Conservation (phyloP, 2,797 vertebrate species). For the Onychomys torridus region DNA sequence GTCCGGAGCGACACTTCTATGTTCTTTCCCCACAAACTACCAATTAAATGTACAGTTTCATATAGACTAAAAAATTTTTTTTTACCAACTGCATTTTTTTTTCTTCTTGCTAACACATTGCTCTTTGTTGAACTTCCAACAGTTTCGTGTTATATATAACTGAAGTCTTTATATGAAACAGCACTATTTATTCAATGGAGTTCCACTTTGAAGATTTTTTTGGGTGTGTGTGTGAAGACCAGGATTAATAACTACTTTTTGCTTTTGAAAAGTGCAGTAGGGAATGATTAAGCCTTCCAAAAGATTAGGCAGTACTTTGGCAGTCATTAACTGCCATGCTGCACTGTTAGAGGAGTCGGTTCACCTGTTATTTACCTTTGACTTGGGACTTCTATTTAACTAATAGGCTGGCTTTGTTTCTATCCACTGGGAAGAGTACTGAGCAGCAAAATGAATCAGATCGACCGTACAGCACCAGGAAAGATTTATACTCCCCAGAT, state of each 20-base stretch:
- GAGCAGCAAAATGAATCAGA: conserved; percentile 68
- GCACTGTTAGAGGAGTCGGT: conserved; percentile 65
- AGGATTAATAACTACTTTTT: conserved; percentile 81
- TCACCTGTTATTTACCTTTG: conserved; percentile 81
- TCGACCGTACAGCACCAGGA: conserved; percentile 59
- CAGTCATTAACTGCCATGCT: conserved; percentile 77
- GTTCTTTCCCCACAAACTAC: conserved; percentile 66
- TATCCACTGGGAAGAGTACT: conserved; percentile 55
- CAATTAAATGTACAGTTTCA: conserved; percentile 71
- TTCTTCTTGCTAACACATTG: conserved; percentile 52
- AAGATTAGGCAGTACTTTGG: conserved; percentile 79
- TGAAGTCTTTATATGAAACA: conserved; percentile 67
- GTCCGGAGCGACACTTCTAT: conserved; percentile 35
- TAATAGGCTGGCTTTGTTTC: conserved; percentile 79
- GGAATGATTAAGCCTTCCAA: conserved; percentile 78
- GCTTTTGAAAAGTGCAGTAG: conserved; percentile 80
- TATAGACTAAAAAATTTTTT: conserved; percentile 66
- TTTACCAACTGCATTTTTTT: conserved; percentile 61
- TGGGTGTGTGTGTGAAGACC: conserved; percentile 47
- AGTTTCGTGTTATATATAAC: conserved; percentile 74
- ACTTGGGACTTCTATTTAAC: conserved; percentile 77
- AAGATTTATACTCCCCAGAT: conserved; percentile 58
- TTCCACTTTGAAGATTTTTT: conserved; percentile 77
- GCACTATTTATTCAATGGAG: conserved; percentile 80
- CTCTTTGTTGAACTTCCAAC: conserved; percentile 77